Percentiles rank a stretch among this genome's conserved stretches.
These are phyloP conservation scores for Ypsolopha scabrella DNA, from an alignment of 2,888 invertebrate genomes.

Conservation along the genomic window DNA sequence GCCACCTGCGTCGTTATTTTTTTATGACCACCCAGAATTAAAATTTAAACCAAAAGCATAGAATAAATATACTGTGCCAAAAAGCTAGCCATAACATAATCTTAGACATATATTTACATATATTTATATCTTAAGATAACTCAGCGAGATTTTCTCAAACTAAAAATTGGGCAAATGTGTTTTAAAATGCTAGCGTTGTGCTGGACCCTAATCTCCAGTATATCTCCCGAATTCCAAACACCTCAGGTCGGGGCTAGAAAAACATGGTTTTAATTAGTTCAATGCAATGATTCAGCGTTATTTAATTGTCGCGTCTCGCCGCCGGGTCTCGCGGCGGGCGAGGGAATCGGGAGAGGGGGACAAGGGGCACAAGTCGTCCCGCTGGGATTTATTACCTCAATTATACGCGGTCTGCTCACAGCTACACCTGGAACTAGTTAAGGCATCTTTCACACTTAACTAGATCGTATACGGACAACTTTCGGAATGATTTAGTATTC, in stretches of 20 bases:
- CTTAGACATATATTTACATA: too few species aligned
- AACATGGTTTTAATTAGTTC: constrained; percentile 38
- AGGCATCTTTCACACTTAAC: constrained; percentile 28
- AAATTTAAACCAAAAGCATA: too few species aligned
- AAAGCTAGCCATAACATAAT: too few species aligned
- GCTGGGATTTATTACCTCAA: constrained; percentile 56
- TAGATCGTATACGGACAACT: constrained; percentile 28
- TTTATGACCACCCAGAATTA: too few species aligned
- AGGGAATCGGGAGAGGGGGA: constrained; percentile 9
- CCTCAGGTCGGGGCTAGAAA: constrained; percentile 6
- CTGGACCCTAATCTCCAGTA: too few species aligned
- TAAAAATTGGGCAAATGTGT: too few species aligned
- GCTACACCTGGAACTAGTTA: constrained; percentile 30
- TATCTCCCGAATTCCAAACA: constrained; percentile 5
- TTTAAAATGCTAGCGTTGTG: too few species aligned
- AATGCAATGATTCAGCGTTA: constrained; percentile 47
- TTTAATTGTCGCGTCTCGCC: constrained; percentile 59
- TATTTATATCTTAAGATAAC: too few species aligned
- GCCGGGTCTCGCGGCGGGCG: constrained; percentile 18
- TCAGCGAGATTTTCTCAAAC: too few species aligned
- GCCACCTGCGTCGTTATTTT: too few species aligned
- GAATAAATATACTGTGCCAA: too few species aligned
- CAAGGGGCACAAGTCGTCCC: constrained; percentile 40
- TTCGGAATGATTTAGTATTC: constrained; percentile 21
- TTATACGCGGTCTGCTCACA: constrained; percentile 48